Percentiles rank a stretch among this genome's conserved stretches.
These are phyloP conservation scores for Martes martes DNA, from an alignment of 2,113 vertebrate species.

Conservation along the genomic window DNA sequence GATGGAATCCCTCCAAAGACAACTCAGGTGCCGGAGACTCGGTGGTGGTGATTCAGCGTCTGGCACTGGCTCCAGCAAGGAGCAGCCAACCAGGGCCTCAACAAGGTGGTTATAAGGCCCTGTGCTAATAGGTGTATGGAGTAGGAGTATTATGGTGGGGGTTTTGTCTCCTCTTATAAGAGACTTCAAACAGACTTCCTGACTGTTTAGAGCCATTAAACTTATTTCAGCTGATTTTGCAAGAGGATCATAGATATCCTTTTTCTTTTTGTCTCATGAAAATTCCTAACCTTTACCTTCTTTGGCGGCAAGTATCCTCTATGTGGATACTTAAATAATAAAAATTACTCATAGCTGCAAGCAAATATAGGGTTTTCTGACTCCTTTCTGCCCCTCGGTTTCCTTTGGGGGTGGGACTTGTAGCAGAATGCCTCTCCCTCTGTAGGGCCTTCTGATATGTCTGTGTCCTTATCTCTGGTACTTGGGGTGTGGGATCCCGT, in stretches of 20 bases:
- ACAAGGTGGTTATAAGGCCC: constrained; percentile 24
- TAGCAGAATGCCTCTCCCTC: neutral
- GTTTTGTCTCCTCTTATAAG: neutral
- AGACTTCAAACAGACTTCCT: constrained; percentile 66
- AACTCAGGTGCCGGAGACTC: constrained; percentile 48
- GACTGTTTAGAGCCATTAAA: constrained; percentile 46
- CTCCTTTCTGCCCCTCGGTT: neutral
- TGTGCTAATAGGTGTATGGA: neutral
- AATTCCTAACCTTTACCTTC: constrained; percentile 15
- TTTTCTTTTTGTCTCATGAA: constrained; percentile 39
- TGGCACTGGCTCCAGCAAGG: constrained; percentile 2
- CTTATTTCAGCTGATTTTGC: constrained; percentile 54
- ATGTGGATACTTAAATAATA: neutral
- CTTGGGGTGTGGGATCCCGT: fast-evolving
- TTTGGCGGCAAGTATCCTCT: constrained; percentile 18
- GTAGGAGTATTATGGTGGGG: neutral
- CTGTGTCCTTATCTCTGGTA: neutral
- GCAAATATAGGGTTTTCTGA: neutral
- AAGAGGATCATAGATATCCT: constrained; percentile 42
- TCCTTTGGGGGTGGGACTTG: neutral
- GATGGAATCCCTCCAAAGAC: constrained; percentile 60
- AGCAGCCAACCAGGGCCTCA: neutral
- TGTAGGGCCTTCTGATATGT: neutral
- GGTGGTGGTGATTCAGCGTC: constrained; percentile 58
- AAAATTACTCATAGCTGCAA: neutral